A percentile compares a stretch with the other conserved stretches of the same genome.
phyloP scores from a whole-genome alignment of 2,888 invertebrate genomes.

The Meteorus cinctellus region DNA sequence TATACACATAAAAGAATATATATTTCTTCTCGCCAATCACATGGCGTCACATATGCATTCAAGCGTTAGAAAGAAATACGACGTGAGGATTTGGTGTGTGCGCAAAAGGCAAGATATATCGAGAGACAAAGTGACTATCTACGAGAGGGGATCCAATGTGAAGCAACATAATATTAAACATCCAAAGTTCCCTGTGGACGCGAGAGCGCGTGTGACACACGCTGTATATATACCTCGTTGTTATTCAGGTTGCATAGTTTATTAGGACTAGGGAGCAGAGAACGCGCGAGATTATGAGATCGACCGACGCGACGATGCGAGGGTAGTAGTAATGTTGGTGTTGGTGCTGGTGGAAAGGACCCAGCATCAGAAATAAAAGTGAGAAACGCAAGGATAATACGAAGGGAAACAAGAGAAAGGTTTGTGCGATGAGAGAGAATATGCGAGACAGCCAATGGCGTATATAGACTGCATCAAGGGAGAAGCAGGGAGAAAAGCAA shows the following conservation, averaged over 20 bases:
- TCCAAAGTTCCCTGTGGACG: constrained; percentile 46
- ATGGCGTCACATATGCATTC: constrained; percentile 1
- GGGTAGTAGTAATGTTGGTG: constrained; percentile 32
- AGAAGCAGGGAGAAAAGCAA: constrained; percentile 33
- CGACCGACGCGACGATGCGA: constrained; percentile 41
- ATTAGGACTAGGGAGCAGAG: constrained; percentile 60
- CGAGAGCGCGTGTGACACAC: constrained; percentile 53
- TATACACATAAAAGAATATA: not conserved
- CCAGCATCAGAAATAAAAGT: constrained; percentile 13
- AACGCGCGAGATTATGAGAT: constrained; percentile 63
- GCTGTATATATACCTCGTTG: constrained; percentile 56
- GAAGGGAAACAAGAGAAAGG: constrained; percentile 26
- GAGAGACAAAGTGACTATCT: constrained; percentile 41
- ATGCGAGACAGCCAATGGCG: constrained; percentile 4
- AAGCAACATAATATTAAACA: constrained; percentile 60
- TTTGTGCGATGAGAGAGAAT: not conserved
- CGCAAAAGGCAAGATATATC: constrained; percentile 25
- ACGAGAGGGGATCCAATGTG: constrained; percentile 51
- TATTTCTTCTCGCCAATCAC: not conserved
- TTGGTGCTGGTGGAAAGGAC: constrained; percentile 40
- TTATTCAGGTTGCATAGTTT: constrained; percentile 68
- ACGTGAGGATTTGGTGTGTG: not conserved
- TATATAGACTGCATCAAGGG: constrained; percentile 16
- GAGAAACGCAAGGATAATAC: constrained; percentile 36
- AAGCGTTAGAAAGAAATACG: constrained; percentile 8